phyloP scores from a whole-genome alignment of 2,113 vertebrate species.

The Urocolius indicus region DNA sequence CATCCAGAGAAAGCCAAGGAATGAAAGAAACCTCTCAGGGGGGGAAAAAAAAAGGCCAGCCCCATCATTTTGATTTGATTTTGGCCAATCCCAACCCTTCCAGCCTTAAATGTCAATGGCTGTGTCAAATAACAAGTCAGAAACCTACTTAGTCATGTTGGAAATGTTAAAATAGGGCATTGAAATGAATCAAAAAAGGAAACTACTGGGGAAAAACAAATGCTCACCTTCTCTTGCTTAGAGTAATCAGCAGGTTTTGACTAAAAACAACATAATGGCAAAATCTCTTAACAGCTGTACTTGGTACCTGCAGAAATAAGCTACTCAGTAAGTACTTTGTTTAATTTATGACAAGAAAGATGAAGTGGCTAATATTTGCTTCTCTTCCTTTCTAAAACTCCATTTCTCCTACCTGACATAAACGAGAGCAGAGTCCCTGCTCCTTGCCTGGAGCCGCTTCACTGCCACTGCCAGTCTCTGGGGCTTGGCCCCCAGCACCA shows the following conservation, averaged over 20 bases:
- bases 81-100: not conserved
- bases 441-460: not conserved
- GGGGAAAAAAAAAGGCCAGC: not conserved
- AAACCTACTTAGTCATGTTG: not conserved
- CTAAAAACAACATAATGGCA: not conserved
- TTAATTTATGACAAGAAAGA: not conserved
- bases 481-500: not conserved
- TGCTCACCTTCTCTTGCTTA: not conserved
- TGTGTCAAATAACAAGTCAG: not conserved
- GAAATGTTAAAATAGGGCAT: not conserved
- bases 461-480: fast-evolving
- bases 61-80: not conserved
- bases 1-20: not conserved
- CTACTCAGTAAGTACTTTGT: not conserved
- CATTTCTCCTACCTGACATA: fast-evolving
- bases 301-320: not conserved
- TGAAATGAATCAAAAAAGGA: not conserved
- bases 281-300: not conserved
- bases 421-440: fast-evolving
- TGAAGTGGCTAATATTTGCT: not conserved
- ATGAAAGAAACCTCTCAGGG: not conserved
- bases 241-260: not conserved
- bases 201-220: not conserved
- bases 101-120: not conserved
- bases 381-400: not conserved